Conservation (phyloP, 64 coral and sea anemone genomes). For the Hydrozoanthus tunicans region DNA sequence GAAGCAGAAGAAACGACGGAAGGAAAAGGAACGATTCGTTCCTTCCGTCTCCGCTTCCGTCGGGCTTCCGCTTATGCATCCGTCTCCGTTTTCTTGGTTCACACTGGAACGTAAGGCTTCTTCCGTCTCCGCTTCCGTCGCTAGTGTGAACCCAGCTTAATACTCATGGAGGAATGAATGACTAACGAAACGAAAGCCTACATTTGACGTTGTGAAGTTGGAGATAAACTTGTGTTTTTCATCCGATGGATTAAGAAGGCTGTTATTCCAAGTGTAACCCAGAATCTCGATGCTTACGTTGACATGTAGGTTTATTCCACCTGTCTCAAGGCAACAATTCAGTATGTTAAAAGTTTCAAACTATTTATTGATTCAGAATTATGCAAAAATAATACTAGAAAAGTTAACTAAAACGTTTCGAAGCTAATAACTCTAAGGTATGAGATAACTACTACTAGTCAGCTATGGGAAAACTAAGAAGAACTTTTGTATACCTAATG, state of each 20-base stretch:
- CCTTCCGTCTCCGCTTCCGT: too few species aligned
- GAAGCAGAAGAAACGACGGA: too few species aligned
- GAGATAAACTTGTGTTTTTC: neutral
- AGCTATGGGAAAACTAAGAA: too few species aligned
- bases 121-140: too few species aligned
- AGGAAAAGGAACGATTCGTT: neutral
- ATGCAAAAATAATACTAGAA: neutral
- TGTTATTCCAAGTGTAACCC: neutral
- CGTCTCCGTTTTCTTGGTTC: too few species aligned
- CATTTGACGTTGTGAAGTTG: conserved; percentile 3
- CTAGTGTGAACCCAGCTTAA: neutral
- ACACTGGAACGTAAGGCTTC: too few species aligned
- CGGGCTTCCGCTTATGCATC: too few species aligned
- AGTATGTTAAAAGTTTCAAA: neutral
- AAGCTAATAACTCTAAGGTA: too few species aligned
- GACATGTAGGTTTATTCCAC: conserved; percentile 35
- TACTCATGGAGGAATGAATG: neutral
- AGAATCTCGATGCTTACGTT: conserved; percentile 19
- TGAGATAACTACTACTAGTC: too few species aligned
- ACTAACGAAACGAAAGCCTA: neutral
- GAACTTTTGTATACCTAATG: too few species aligned
- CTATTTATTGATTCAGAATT: neutral
- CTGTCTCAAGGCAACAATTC: neutral
- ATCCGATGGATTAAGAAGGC: neutral
- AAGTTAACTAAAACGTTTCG: too few species aligned